phyloP scores from a whole-genome alignment of 1,140 invertebrate genomes.

The Amphibalanus amphitrite region DNA sequence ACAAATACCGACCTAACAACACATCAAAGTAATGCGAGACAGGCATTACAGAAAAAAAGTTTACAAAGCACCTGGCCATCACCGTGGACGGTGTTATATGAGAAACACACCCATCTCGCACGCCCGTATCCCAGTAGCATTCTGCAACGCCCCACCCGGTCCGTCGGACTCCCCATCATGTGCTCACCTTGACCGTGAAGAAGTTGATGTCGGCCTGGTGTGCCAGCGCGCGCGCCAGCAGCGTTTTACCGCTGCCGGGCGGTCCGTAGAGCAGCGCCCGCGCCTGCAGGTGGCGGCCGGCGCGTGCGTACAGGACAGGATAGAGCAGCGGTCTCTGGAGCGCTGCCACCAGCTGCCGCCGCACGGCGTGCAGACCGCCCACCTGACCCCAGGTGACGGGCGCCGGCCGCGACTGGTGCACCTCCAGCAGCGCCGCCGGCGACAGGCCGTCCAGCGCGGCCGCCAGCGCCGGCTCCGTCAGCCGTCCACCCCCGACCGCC shows the following conservation, averaged over 20 bases:
- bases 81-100: too few species aligned
- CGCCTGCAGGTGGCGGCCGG: conserved; percentile 57
- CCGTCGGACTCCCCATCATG: too few species aligned
- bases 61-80: too few species aligned
- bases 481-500: background rate
- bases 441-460: background rate
- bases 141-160: too few species aligned
- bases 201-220: conserved; percentile 63
- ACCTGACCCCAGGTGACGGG: conserved; percentile 5
- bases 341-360: conserved; percentile 51
- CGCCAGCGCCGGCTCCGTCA: background rate
- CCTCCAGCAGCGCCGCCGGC: background rate
- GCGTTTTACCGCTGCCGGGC: conserved; percentile 86
- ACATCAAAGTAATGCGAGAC: too few species aligned
- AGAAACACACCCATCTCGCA: too few species aligned
- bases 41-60: too few species aligned
- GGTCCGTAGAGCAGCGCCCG: conserved; percentile 84
- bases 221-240: conserved; percentile 62
- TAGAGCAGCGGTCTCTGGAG: conserved; percentile 67
- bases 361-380: conserved; percentile 56
- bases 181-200: conserved; percentile 69
- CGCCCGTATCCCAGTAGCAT: too few species aligned
- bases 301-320: conserved; percentile 56
- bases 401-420: background rate
- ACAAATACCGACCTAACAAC: too few species aligned